phyloP scores from a whole-genome alignment of 2,113 vertebrate genomes.

The Pituophis catenifer region DNA sequence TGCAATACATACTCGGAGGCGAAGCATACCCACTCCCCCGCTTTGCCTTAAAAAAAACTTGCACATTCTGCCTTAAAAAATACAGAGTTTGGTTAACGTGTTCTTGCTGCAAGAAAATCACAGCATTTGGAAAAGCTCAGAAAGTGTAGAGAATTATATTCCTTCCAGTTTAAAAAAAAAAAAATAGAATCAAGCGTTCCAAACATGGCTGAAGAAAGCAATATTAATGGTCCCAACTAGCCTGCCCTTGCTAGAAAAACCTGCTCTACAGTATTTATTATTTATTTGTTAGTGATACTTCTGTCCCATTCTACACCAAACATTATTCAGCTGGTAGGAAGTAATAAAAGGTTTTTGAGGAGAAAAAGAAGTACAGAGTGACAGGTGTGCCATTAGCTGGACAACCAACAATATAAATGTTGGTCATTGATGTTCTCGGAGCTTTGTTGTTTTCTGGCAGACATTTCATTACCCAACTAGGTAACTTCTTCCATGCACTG shows the following conservation, averaged over 20 bases:
- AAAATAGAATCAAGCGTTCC: background rate
- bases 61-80: background rate
- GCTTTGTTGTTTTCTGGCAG: background rate
- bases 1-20: background rate
- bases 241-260: background rate
- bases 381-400: rapidly evolving
- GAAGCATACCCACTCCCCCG: background rate
- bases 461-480: background rate
- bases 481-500: background rate
- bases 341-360: background rate
- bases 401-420: slow-evolving; percentile 15
- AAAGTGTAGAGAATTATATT: background rate
- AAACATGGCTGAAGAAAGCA: background rate
- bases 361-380: background rate
- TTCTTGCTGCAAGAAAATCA: background rate
- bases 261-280: background rate
- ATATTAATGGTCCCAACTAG: background rate
- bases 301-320: background rate
- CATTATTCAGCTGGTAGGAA: rapidly evolving
- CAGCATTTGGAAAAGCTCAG: background rate
- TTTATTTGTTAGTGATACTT: background rate
- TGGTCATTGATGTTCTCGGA: background rate
- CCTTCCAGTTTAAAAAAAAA: background rate
- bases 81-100: background rate
- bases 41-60: background rate